Evolutionary conservation across 2,888 invertebrate genomes (phyloP), one percentile per base, ranked within the genome.

Genomic region (Syritta pipiens): DNA sequence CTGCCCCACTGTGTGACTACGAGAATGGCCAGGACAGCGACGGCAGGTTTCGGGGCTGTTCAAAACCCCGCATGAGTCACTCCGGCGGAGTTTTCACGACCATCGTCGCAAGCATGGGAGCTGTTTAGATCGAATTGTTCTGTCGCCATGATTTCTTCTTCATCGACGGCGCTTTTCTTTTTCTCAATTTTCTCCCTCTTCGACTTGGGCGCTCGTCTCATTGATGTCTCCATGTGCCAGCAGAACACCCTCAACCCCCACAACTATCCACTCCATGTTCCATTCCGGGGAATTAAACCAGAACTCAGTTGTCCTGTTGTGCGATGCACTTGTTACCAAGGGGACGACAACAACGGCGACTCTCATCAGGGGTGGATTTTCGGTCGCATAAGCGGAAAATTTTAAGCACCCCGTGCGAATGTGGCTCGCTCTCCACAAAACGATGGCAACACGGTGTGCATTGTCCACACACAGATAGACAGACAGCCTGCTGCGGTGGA

Each of bases 261-360:
- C n/a, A n/a, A n/a, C 20, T 19, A 57, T 26, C 22, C 14, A 26
- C 42, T 6, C 19, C 10, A 24, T 40, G 65, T 67, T 51, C 46
- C 53, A 53, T 76, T 55, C 55, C 35, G 30, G 26, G 26, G 37
- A 69, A 19, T 46, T 12, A 40, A 57, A 24, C 30, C 9, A 46
- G 26, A 48, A 35, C 22, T 9, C 48, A 14, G n/a, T 12, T 6
- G 10, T 60, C 35, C 55, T 74, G 74, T 79, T 62, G 51, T 74
- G 74, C 60, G 67, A 74, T 79, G 79, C 79, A 68, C 57, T 79
- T 67, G 79, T 79, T 79, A 79, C 79, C 74, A 74, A 74, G 74
- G 79, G 67, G 79, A 79, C 44, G 17, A 37, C 37, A 12, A 6
- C 37, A 14, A 17, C 12, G 14, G 6, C 49, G 12, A 10, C 10